Evolutionary conservation across 2,113 vertebrate species (phyloP).

Genomic region (Xenotilapia longispinis): DNA sequence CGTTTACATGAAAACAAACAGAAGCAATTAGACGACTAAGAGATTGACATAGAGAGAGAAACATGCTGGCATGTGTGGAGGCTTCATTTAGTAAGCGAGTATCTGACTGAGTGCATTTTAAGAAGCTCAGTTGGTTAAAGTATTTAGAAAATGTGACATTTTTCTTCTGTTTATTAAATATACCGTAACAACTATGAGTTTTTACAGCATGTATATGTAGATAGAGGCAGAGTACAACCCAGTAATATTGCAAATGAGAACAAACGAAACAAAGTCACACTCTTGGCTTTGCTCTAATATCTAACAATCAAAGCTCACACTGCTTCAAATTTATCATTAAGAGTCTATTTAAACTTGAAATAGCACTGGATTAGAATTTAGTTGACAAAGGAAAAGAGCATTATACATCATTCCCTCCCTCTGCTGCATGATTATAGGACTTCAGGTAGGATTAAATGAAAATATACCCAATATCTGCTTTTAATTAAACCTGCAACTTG

Average conservation of each 20-base stretch:
- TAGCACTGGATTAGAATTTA: not conserved
- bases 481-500: not conserved
- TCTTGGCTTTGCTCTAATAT: not conserved
- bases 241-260: not conserved
- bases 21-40: conserved; percentile 46
- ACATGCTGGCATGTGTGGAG: not conserved
- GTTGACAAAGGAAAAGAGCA: not conserved
- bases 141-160: not conserved
- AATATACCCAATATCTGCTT: not conserved
- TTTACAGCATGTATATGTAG: not conserved
- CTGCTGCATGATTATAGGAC: not conserved
- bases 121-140: not conserved
- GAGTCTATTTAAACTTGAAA: not conserved
- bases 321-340: not conserved
- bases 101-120: not conserved
- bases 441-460: not conserved
- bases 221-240: not conserved
- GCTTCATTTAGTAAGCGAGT: not conserved
- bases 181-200: not conserved
- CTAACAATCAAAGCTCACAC: not conserved
- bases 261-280: not conserved
- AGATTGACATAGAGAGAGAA: not conserved
- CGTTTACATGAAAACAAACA: conserved; percentile 45
- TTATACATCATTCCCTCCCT: not conserved
- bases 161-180: not conserved